phyloP scores from a whole-genome alignment of 2,888 invertebrate species.

The Erynnis tages region DNA sequence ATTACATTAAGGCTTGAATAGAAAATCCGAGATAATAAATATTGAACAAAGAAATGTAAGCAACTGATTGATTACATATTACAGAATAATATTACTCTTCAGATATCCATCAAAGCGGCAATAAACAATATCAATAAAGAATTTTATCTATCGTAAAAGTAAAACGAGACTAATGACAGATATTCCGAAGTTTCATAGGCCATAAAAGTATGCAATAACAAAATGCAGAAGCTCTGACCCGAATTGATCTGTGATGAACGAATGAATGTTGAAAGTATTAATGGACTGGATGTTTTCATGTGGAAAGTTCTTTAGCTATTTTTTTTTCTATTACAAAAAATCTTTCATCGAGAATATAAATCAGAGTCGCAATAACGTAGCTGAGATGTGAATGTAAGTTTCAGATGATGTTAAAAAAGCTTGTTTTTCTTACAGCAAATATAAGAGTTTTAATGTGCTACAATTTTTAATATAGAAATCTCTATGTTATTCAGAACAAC shows the following conservation, averaged over 20 bases:
- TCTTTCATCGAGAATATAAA: no score
- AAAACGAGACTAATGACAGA: conserved; percentile 28
- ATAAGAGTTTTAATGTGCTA: no score
- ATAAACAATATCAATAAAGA: conserved; percentile 27
- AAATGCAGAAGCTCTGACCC: conserved; percentile 27
- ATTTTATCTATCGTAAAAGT: conserved; percentile 23
- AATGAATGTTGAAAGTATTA: conserved; percentile 17
- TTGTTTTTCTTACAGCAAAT: no score
- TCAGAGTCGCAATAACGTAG: no score
- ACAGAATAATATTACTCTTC: conserved; percentile 19
- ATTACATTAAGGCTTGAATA: no score
- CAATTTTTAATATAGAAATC: no score
- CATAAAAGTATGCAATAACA: conserved; percentile 27
- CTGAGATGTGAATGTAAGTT: no score
- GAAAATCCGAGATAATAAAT: no score
- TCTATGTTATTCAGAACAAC: no score
- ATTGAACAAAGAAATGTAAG: no score
- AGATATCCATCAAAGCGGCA: conserved; percentile 22
- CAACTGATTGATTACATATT: background rate
- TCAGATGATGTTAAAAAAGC: no score
- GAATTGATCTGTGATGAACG: conserved; percentile 24
- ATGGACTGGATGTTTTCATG: conserved; percentile 13
- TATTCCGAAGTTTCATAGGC: conserved; percentile 27
- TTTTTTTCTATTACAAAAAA: background rate
- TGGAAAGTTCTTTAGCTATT: background rate